Evolutionary conservation across 1,140 invertebrate genomes (phyloP), one percentile per base, ranked within the genome.

Genomic region (Pollicipes pollicipes): DNA sequence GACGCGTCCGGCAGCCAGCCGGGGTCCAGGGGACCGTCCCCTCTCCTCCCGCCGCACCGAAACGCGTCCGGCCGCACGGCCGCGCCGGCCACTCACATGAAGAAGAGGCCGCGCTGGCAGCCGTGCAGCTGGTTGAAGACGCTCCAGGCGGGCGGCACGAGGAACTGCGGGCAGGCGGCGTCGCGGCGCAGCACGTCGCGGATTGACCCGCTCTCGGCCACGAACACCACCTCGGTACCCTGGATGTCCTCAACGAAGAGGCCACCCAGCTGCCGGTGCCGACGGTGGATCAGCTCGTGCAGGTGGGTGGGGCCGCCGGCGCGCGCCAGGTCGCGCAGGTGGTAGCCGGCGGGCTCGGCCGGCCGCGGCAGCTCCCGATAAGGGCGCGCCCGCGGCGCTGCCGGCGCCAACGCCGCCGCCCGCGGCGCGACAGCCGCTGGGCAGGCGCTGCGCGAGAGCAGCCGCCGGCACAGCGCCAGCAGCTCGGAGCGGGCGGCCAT

Each of bases 71-170:
- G n/a, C n/a, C n/a, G n/a, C n/a, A n/a, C 45, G 17, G 6, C 45
- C 24, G 45, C 24, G 17, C 21, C 13, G 13, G 17, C 13, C 70
- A 82, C 83, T 81, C 83, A 88, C 91, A 93, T 93, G 78, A 94
- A 95, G 76, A 93, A 88, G 17, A 95, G 80, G 27, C 91, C 91
- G 74, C 91, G 83, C 74, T 86, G 82, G 68, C 84, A 86, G 35
- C 84, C 82, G 73, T 87, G 83, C 2, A 85, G 78, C 75, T 89
- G 78, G 76, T 92, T 92, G 75, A 93, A 93, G 24, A 89, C 77
- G 0, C 83, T 78, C 90, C 91, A 94, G 3, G 90, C 83, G 76
- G 92, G 88, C 3, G 91, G 91, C 73, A 93, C 77, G 75, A 90
- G 84, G 79, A 93, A 90, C 68, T 80, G 80, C 0, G 91, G 91